Percentiles rank a stretch among this genome's conserved stretches.
These are phyloP conservation scores for Oxygymnocypris stewartii DNA, from an alignment of 2,113 vertebrate genomes.

Conservation along the genomic window DNA sequence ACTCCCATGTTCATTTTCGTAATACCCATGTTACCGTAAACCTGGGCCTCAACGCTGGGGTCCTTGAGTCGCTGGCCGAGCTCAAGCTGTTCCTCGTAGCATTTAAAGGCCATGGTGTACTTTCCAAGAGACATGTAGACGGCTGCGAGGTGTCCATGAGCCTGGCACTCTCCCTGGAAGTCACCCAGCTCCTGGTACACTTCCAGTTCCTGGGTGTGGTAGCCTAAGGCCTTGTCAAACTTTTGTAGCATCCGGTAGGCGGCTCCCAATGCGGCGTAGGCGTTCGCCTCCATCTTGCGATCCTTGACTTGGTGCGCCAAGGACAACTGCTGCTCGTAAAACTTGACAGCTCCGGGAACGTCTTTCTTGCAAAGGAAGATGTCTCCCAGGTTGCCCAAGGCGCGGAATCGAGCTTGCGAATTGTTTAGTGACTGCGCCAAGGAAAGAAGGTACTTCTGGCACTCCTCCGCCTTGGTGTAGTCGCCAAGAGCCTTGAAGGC, in stretches of 20 bases:
- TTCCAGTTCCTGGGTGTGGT: conserved; percentile 92
- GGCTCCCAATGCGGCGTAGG: conserved; percentile 88
- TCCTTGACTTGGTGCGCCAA: conserved; percentile 86
- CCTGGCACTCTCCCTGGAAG: conserved; percentile 85
- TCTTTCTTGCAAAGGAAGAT: conserved; percentile 90
- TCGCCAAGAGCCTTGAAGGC: conserved; percentile 92
- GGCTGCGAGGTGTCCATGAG: conserved; percentile 89
- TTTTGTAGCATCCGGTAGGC: conserved; percentile 89
- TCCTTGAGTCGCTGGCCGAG: conserved; percentile 89
- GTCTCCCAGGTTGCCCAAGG: conserved; percentile 92
- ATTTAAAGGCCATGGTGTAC: conserved; percentile 90
- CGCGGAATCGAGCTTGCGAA: conserved; percentile 91
- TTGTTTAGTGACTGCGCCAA: conserved; percentile 89
- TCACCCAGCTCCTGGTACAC: conserved; percentile 86
- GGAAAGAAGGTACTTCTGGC: conserved; percentile 90
- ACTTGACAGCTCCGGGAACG: conserved; percentile 82
- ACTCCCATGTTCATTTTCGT: conserved; percentile 96
- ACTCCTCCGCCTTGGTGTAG: conserved; percentile 89
- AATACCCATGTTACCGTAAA: conserved; percentile 97
- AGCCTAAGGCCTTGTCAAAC: conserved; percentile 87
- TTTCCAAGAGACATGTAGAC: conserved; percentile 93
- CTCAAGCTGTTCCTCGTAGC: conserved; percentile 89
- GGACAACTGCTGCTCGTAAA: conserved; percentile 90
- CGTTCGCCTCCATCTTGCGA: conserved; percentile 87
- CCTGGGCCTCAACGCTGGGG: conserved; percentile 88